Base-by-base conservation (phyloP, 2,797 vertebrate genomes). In the Dicrostonyx torquatus region DNA sequence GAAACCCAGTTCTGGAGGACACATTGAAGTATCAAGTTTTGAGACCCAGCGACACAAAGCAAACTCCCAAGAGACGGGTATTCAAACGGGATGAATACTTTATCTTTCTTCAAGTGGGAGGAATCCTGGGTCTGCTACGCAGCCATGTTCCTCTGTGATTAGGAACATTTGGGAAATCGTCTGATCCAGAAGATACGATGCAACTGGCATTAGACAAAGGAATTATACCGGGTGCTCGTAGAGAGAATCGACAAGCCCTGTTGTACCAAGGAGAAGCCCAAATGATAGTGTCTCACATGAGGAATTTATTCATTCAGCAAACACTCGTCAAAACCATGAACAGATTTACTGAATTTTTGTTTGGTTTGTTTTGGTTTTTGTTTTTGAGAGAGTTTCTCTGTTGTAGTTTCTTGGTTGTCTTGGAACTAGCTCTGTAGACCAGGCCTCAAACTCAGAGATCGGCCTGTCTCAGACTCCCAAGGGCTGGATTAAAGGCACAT, bases 291-390 rank as follows among this genome's bases (percentile, higher is more conserved):
- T 85, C 84, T 93, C 60, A 37, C 31, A 1, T 40, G 58, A 58
- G 72, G 83, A n/a, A 37, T 82, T 77, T 53, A 64, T 50, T 94
- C 73, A 43, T 31, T 79, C 45, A 73, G 45, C 34, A 91, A 95
- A 76, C 9, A 70, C 79, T 80, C 58, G 77, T 53, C 31, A 70
- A 77, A 12, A 45, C 64, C 64, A 58, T 40, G 17, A 91, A 26
- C n/a, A 75, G 70, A 70, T 15, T 62, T 10, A 43, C 53, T 31
- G 24, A 62, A 14, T 26, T 40, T 50, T 37, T 31, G 14, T 66
- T 48, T 40, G 10, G 70, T 18, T 37, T n/a, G 22, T 20, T 78
- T 1, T 22, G 20, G 6, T 53, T 53, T 20, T 80, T 29, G 24
- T 58, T 58, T 58, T 17, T 58, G 50, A 79, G 77, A 76, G 45